These are phyloP conservation scores for Actias luna DNA, from an alignment of 2,888 invertebrate species.

Conservation along the genomic window DNA sequence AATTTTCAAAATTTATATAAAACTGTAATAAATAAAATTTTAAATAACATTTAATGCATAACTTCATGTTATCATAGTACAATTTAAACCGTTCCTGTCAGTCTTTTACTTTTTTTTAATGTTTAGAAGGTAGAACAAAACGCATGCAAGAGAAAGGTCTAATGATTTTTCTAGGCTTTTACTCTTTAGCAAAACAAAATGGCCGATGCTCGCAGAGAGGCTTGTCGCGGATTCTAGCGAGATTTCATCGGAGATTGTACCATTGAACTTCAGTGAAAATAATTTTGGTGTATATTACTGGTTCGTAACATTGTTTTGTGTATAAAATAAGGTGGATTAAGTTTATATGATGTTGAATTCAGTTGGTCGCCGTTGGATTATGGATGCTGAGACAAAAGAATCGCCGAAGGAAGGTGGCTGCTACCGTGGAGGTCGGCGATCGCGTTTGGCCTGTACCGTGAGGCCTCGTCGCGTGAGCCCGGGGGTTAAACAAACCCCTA, in stretches of 20 bases:
- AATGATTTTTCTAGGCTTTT: conserved; percentile 10
- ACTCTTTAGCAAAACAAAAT: conserved; percentile 71
- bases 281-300: conserved; percentile 75
- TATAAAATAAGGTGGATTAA: conserved; percentile 73
- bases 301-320: conserved; percentile 81
- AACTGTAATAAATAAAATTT: too few relatives aligned
- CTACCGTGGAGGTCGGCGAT: conserved; percentile 18
- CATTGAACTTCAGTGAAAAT: conserved; percentile 74
- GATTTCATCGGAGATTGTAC: conserved; percentile 56
- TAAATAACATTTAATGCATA: too few relatives aligned
- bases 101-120: background rate
- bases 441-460: conserved; percentile 68
- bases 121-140: conserved; percentile 17
- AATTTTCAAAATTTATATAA: background rate
- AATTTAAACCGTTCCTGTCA: too few relatives aligned
- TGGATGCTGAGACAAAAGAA: conserved; percentile 30
- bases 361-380: conserved; percentile 35
- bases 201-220: conserved; percentile 74
- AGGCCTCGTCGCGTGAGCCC: conserved; percentile 72
- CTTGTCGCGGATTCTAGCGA: conserved; percentile 70
- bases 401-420: conserved; percentile 15
- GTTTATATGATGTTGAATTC: conserved; percentile 62
- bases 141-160: conserved; percentile 36
- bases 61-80: too few relatives aligned
- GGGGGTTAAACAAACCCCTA: conserved; percentile 72